These are phyloP conservation scores for Philypnodon macrostomus DNA, from an alignment of 2,797 vertebrate genomes.

Conservation along the genomic window DNA sequence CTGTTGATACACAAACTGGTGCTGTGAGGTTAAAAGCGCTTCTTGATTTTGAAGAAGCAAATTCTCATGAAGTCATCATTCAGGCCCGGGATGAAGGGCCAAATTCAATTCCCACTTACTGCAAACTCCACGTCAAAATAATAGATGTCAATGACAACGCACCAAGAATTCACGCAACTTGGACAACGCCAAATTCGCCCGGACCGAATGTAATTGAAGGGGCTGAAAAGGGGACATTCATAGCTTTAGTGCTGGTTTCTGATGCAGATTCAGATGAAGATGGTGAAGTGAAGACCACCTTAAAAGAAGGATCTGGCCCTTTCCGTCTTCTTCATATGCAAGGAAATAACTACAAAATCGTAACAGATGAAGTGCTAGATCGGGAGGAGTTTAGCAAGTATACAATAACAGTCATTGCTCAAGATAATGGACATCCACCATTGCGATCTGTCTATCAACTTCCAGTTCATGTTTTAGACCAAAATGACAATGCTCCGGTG, in stretches of 20 bases:
- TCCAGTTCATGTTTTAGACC: constrained; percentile 82
- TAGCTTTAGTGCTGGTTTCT: constrained; percentile 84
- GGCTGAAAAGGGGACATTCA: constrained; percentile 83
- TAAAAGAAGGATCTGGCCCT: constrained; percentile 78
- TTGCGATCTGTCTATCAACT: constrained; percentile 78
- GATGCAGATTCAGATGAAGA: constrained; percentile 88
- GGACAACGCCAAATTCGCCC: constrained; percentile 74
- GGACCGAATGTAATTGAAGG: constrained; percentile 81
- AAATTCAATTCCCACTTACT: constrained; percentile 87
- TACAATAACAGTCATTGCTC: constrained; percentile 81
- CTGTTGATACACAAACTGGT: constrained; percentile 79
- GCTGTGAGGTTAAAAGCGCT: constrained; percentile 75
- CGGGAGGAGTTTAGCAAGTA: constrained; percentile 84
- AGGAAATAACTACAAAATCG: constrained; percentile 84
- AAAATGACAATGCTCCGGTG: constrained; percentile 87
- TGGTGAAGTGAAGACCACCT: constrained; percentile 77
- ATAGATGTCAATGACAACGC: constrained; percentile 86
- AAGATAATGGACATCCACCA: constrained; percentile 79
- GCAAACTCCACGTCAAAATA: constrained; percentile 87
- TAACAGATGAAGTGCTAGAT: constrained; percentile 84
- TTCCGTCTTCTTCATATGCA: constrained; percentile 85
- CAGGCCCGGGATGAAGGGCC: constrained; percentile 86
- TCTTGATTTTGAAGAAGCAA: constrained; percentile 84
- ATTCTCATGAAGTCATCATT: constrained; percentile 81
- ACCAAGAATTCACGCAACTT: constrained; percentile 83